Evolutionary conservation across 2,888 invertebrate genomes (phyloP), one percentile per base, ranked within the genome.

Genomic region (Yponomeuta sedellus): DNA sequence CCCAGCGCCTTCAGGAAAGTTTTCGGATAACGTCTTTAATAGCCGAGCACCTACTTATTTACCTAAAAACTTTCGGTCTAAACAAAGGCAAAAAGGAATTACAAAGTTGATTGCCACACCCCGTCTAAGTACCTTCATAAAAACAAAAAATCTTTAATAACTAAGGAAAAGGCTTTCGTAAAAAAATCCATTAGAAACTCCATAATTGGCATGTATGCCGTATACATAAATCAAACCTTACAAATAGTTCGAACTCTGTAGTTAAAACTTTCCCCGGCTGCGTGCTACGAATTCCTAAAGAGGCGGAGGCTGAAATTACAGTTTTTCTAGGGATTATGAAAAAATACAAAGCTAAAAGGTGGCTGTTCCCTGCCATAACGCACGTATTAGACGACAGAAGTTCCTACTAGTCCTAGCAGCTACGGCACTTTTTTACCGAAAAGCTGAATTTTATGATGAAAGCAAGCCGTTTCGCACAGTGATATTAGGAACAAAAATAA

Each of bases 261-360:
- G 61, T 22, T 61, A 61, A 61, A 28, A 61, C 20, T 61, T 61
- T 22, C 22, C 22, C 16, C 22, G 28, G 3, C 25, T n/a, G 40
- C 63, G 40, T 63, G 63, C 63, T 10, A 6, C 20, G 40, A 39
- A 63, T 20, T n/a, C 40, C n/a, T 22, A 59, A 22, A 63, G 63
- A 20, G 63, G 19, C 40, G 12, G 22, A 28, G 22, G 11, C 16
- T 16, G 22, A 61, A 61, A 16, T 25, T 16, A 28, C 22, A 61
- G 22, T 28, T 61, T 22, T 61, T 61, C 22, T 2, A 52, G 44
- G 44, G 12, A 28, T 61, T 28, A 22, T 22, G 28, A 22, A 22
- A 28, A 52, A 28, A 61, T 25, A 22, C 61, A 22, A 61, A 59
- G 34, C 59, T 39, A 10, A 39, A 57, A 58, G 58, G 58, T 58